Conservation (phyloP, 2,113 vertebrate genomes). For the Hymenochirus boettgeri region DNA sequence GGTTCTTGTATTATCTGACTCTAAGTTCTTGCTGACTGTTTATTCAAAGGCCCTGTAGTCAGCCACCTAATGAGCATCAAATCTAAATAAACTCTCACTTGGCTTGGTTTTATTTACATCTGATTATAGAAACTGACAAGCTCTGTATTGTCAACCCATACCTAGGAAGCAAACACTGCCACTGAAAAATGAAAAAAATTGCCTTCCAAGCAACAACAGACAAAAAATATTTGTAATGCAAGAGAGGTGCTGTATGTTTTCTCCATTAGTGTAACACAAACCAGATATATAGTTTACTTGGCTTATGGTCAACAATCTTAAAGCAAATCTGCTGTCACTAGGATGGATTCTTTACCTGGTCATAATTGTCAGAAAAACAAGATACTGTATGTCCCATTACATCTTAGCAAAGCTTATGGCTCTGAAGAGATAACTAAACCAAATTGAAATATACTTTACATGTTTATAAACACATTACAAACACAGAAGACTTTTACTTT, state of each 20-base stretch:
- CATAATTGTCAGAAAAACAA: conserved; percentile 1
- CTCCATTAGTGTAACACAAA: not conserved
- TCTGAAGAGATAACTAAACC: not conserved
- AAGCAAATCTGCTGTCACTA: not conserved
- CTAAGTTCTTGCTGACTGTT: conserved; percentile 34
- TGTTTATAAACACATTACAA: not conserved
- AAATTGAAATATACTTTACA: not conserved
- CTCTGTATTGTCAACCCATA: conserved; percentile 22
- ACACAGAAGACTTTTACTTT: not conserved
- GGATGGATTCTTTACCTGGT: not conserved
- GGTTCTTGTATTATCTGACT: conserved; percentile 40
- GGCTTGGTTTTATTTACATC: conserved; percentile 40
- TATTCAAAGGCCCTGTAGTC: conserved; percentile 36
- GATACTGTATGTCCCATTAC: conserved; percentile 3
- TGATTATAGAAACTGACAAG: conserved; percentile 41
- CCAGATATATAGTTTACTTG: not conserved
- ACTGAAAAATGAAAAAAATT: not conserved
- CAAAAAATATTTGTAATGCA: not conserved
- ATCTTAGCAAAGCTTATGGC: not conserved
- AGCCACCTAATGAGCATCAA: conserved; percentile 42
- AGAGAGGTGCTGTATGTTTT: conserved; percentile 3
- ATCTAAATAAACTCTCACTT: conserved; percentile 41
- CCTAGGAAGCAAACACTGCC: not conserved
- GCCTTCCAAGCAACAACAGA: not conserved
- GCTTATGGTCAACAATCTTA: not conserved